Conservation (phyloP, 2,797 vertebrate genomes). For the Mionectes olivaceus region DNA sequence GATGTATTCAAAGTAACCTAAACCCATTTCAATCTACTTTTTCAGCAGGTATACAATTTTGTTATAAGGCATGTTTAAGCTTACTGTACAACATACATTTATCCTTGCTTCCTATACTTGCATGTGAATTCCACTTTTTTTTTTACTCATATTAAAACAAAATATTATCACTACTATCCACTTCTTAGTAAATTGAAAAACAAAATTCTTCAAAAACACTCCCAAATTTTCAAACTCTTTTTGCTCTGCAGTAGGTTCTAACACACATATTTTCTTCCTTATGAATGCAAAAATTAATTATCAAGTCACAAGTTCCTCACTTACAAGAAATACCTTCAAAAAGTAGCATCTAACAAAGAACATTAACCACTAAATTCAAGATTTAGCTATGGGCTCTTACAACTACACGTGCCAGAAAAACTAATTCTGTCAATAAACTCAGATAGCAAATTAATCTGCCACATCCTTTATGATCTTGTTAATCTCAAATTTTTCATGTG, state of each 20-base stretch:
- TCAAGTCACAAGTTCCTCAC: not conserved
- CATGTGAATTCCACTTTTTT: not conserved
- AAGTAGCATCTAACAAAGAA: slow-evolving; percentile 34
- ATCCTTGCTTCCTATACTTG: not conserved
- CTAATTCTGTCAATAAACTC: slow-evolving; percentile 4
- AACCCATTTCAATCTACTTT: not conserved
- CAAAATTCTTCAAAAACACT: not conserved
- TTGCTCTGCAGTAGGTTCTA: not conserved
- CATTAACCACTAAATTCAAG: not conserved
- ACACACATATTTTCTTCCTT: slow-evolving; percentile 39
- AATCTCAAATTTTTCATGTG: not conserved
- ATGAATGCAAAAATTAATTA: slow-evolving; percentile 30
- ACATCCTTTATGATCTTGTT: not conserved
- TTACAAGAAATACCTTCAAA: not conserved
- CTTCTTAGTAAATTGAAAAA: not conserved
- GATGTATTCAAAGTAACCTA: not conserved
- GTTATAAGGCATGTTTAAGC: not conserved
- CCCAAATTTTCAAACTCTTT: slow-evolving; percentile 27
- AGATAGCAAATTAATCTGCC: not conserved
- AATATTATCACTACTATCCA: not conserved
- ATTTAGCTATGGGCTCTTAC: not conserved
- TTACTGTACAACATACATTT: not conserved
- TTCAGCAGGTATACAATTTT: not conserved
- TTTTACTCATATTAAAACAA: not conserved
- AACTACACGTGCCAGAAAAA: not conserved